Base-by-base conservation (phyloP, 2,113 vertebrate genomes). In the Lamprologus callipterus region DNA sequence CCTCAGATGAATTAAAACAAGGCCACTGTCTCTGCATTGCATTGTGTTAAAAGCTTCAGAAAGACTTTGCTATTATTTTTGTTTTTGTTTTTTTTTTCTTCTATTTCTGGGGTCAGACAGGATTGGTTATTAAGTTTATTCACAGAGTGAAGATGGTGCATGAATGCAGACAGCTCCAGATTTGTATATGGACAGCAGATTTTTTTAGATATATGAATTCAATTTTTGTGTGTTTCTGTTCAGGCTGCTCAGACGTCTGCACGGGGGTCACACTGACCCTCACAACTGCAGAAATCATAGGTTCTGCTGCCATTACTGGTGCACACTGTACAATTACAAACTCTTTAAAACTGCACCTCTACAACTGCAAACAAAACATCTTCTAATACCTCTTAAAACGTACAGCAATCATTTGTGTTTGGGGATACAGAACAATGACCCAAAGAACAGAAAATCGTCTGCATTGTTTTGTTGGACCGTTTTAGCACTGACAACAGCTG, bases 41-140 rank as follows among this genome's bases (percentile, higher is more conserved):
- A 21, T 83, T 73, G 80, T 53, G 60, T 37, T 21, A 68, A 68
- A 9, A 13, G 28, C 9, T 26, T 79, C 37, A 42, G 2, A 37
- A 85, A 42, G 28, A 23, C 16, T 3, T 11, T 33, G 57, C 40
- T 51, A 23, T 19, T 58, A 12, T 5, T 68, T 81, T 70, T 51
- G 19, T 60, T 19, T 28, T n/a, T 23, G 3, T 23, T 23, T 23
- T 23, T 0, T 0, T 1, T 28, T 73, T 47, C 31, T 45, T 37
- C 11, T 65, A n/a, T 65, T 65, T 49, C 70, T 75, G 26, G 42
- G 6, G 26, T 75, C 42, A 28, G 23, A 19, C 16, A 17, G 17
- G 7, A 49, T 11, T 19, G 23, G 11, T 78, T 31, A 75, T 47
- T 31, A 78, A 31, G 26, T 78, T 51, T 49, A 49, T 51, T 51